phyloP scores from a whole-genome alignment of 1,140 invertebrate genomes.

The Hyles vespertilio region DNA sequence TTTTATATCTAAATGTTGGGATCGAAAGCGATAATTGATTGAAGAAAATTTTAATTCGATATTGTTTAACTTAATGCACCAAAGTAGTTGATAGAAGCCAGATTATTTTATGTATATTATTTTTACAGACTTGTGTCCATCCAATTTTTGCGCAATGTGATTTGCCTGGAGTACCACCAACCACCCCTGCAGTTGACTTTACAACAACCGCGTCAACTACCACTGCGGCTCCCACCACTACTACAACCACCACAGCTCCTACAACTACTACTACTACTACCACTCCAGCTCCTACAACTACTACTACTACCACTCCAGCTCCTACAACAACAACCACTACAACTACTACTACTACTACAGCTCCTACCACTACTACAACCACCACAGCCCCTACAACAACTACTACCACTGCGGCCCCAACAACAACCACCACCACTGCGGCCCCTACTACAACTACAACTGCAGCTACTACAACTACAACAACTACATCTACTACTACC shows the following conservation, averaged over 20 bases:
- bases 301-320: constrained; percentile 12
- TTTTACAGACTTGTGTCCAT: constrained; percentile 31
- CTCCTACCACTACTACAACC: too few relatives aligned
- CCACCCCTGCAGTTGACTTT: constrained; percentile 7
- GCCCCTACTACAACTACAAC: constrained; percentile 5
- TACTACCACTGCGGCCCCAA: constrained; percentile 7
- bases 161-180: constrained; percentile 21
- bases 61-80: too few relatives aligned
- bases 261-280: constrained; percentile 13
- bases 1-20: too few relatives aligned
- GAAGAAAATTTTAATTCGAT: too few relatives aligned
- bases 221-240: constrained; percentile 1
- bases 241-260: constrained; percentile 10
- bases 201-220: background rate
- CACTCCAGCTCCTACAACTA: constrained; percentile 13
- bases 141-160: constrained; percentile 25
- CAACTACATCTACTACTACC: background rate
- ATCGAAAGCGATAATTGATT: too few relatives aligned
- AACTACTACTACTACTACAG: background rate
- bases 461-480: constrained; percentile 2
- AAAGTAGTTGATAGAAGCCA: too few relatives aligned
- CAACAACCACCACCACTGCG: constrained; percentile 8
- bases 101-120: background rate
- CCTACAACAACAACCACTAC: constrained; percentile 9
- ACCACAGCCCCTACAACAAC: background rate